Percentiles rank a stretch among this genome's conserved stretches.
Conservation (phyloP, 2,113 vertebrate genomes). For the Macroglossus sobrinus region DNA sequence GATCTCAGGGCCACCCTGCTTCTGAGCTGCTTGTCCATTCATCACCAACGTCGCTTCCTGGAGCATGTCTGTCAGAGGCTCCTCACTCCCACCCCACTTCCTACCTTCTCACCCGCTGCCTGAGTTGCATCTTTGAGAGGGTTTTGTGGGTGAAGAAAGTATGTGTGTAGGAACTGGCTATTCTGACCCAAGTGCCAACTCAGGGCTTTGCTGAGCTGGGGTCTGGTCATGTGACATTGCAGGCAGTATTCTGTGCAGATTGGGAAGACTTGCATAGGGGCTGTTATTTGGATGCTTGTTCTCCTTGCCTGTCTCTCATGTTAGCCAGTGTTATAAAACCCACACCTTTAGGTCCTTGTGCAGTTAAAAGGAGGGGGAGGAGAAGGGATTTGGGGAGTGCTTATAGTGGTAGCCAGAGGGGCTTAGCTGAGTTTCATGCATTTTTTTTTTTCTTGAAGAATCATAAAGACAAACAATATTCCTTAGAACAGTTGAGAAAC, state of each 20-base stretch:
- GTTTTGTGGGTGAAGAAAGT: background rate
- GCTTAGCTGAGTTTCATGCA: background rate
- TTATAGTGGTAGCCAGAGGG: background rate
- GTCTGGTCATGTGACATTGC: background rate
- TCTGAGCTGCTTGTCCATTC: background rate
- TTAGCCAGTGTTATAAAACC: background rate
- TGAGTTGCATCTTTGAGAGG: background rate
- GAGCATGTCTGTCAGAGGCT: background rate
- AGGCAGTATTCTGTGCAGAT: background rate
- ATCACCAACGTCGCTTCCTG: background rate
- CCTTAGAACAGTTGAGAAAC: background rate
- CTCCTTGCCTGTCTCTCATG: background rate
- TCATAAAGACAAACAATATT: background rate
- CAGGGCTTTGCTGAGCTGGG: background rate
- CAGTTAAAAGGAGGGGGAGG: background rate
- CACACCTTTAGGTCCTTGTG: background rate
- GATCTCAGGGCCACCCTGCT: background rate
- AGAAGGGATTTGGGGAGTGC: background rate
- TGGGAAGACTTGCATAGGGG: background rate
- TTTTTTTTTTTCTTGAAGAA: background rate
- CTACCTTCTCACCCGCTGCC: background rate
- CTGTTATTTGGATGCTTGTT: background rate
- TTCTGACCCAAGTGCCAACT: background rate
- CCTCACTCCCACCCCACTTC: too few relatives aligned
- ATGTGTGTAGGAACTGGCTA: background rate